Conservation (phyloP, 2,113 vertebrate genomes). For the Neolamprologus brichardi region DNA sequence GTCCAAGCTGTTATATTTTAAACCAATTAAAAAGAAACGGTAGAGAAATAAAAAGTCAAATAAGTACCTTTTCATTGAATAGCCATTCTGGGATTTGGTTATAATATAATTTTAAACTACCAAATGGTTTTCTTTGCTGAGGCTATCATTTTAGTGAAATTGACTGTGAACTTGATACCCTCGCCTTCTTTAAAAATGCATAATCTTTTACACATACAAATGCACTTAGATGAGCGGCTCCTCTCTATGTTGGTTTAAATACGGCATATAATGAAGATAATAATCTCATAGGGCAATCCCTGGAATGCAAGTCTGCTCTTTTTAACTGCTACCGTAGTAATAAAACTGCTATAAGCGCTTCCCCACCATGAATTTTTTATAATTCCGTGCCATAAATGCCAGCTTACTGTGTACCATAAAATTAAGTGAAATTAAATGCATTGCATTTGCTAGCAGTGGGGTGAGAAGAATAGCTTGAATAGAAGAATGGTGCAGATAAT, state of each 20-base stretch:
- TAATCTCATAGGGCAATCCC: conserved; percentile 3
- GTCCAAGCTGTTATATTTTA: background rate
- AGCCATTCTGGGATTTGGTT: background rate
- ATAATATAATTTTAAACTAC: background rate
- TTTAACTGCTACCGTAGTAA: background rate
- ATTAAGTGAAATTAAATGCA: conserved; percentile 36
- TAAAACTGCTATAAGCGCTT: conserved; percentile 14
- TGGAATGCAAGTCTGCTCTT: conserved; percentile 13
- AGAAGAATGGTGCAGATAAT: background rate
- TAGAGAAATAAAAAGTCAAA: background rate
- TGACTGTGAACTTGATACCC: background rate
- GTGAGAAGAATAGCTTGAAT: background rate
- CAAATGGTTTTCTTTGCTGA: background rate
- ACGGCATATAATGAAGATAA: background rate
- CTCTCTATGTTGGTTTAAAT: conserved; percentile 16
- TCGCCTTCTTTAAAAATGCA: background rate
- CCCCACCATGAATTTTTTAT: conserved; percentile 19
- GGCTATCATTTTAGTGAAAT: background rate
- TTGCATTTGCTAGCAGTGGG: conserved; percentile 11
- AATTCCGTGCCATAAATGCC: conserved; percentile 25
- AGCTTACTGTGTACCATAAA: conserved; percentile 17
- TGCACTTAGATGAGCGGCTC: background rate
- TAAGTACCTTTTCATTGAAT: background rate
- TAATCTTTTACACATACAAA: background rate
- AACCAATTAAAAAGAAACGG: background rate